Base-by-base conservation (phyloP, 2,797 vertebrate genomes). In the Bovichtus diacanthus region DNA sequence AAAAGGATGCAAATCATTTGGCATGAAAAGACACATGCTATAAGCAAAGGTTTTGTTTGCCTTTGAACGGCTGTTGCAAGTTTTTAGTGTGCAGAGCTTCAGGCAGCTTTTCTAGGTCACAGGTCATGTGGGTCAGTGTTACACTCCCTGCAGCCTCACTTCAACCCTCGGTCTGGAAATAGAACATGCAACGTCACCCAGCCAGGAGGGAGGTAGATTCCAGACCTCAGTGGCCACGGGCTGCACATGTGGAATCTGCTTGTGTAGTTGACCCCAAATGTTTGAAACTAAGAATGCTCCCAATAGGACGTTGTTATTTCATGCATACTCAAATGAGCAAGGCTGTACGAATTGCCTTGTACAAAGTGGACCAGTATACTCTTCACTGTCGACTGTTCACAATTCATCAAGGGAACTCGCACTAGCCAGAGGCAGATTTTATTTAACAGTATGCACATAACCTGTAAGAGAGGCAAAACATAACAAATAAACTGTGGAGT, bases 91-190 rank as follows among this genome's bases (percentile, higher is more conserved):
- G 80, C 74, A 64, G 82, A 81, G 92, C 94, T 93, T 86, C 90
- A 87, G 93, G 94, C 94, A 85, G 92, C 89, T 92, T 94, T 94
- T 93, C 88, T 91, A 91, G 94, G 94, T 92, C 93, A 95, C 76
- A 93, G 94, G 93, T 94, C 94, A 91, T 77, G 62, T 80, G 74
- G 94, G 93, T 95, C 94, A 95, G 92, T 95, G 94, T 95, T 95
- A 93, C 95, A 95, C 90, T 93, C 93, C 91, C 89, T 41, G 90
- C 91, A 93, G 95, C 94, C 93, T 95, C 89, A 88, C 90, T 93
- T 95, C 94, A 94, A 93, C 93, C 91, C 88, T 93, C 83, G 56
- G 91, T 91, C 93, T 92, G 88, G 89, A 95, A 95, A 95, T 93
- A 93, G 91, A 94, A 93, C 87, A 86, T 94, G 94, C 94, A 93